Conservation (phyloP, 1,140 invertebrate genomes). For the Monomorium pharaonis region DNA sequence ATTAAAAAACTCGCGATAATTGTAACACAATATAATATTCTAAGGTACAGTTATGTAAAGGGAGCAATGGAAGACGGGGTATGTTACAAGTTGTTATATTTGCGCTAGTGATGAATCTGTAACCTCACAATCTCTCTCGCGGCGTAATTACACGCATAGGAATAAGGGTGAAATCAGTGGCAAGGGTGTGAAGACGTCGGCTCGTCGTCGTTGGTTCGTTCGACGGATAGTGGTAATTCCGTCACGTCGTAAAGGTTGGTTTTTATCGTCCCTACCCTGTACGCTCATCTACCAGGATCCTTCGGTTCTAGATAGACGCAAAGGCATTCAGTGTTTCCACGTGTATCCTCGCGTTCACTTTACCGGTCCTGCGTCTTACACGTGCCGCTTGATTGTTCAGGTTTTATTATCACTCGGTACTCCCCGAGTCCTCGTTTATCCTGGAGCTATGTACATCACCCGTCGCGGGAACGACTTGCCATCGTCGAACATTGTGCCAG, state of each 20-base stretch:
- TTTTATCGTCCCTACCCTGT: constrained; percentile 74
- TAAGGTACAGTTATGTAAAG: background rate
- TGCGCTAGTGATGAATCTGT: constrained; percentile 50
- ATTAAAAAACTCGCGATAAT: background rate
- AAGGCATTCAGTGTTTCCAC: constrained; percentile 53
- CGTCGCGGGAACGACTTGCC: constrained; percentile 59
- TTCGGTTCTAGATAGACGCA: constrained; percentile 51
- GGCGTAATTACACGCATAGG: constrained; percentile 73
- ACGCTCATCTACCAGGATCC: constrained; percentile 62
- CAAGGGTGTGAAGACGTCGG: constrained; percentile 2
- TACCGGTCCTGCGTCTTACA: constrained; percentile 60
- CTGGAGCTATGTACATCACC: constrained; percentile 36
- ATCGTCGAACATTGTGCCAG: constrained; percentile 21
- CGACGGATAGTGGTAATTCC: constrained; percentile 77
- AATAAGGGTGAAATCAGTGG: constrained; percentile 63
- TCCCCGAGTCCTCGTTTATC: constrained; percentile 67
- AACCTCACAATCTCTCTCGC: constrained; percentile 66
- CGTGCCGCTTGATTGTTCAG: constrained; percentile 77
- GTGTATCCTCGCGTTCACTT: constrained; percentile 45
- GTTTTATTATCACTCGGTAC: constrained; percentile 79
- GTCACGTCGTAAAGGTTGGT: constrained; percentile 79
- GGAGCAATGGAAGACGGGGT: background rate
- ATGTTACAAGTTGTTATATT: constrained; percentile 21
- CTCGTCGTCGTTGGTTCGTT: constrained; percentile 64
- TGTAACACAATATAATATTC: background rate